Base-by-base conservation (phyloP, 2,797 vertebrate species). In the Clarias fuscus region DNA sequence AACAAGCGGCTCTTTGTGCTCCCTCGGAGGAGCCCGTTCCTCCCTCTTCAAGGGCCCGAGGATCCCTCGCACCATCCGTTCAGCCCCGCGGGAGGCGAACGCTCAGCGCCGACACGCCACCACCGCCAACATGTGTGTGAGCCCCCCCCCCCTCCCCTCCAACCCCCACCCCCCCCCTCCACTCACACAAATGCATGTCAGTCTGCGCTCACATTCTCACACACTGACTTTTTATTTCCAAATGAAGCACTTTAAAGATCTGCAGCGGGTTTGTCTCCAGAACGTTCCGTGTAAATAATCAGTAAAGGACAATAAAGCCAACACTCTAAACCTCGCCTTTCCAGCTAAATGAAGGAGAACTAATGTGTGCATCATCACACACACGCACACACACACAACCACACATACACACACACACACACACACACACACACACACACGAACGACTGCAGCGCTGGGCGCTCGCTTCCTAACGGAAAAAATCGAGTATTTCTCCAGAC, bases 1-100 rank as follows among this genome's bases (percentile, higher is more conserved):
- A 90, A 91, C 90, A 91, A 91, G 88, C 67, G 59, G 56, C 65
- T 90, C 89, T 90, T 91, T 91, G 89, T 91, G 88, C 87, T 85
- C 61, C 40, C 59, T 71, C 76, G 72, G 83, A 86, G 77, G 72
- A 84, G 83, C 79, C 79, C 79, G 64, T 64, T 84, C 67, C 84
- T 59, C 87, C 85, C 83, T 87, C 83, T 84, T 83, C 82, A 86
- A 70, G 83, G 84, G 79, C 87, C 88, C 30, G 56, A 88, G 84
- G 86, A 84, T 53, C 67, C 87, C 85, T 89, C 80, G 87, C 85
- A 86, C 81, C 65, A 71, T 72, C 86, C 87, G 82, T 88, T 86
- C 79, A 86, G 81, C 20, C 72, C 83, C 53, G 37, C 87, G 82
- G 85, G 84, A 87, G 86, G 72, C 82, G 11, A 79, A 13, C 24